A percentile compares a stretch with the other conserved stretches of the same genome.
Evolutionary conservation across 2,113 vertebrate species (phyloP).

Genomic region (Dasyornis broadbenti): DNA sequence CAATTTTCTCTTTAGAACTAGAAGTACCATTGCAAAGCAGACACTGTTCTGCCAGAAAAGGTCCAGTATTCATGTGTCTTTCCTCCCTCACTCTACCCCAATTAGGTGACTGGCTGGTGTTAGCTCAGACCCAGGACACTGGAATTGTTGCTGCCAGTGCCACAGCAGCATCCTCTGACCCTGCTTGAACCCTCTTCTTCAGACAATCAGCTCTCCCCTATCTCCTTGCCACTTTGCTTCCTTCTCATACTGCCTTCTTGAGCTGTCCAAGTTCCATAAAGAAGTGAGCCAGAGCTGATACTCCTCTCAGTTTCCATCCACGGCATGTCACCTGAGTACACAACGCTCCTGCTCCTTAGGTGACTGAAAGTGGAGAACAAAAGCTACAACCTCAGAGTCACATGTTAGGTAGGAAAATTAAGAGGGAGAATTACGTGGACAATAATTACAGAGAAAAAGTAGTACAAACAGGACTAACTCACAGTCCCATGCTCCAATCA

Average conservation of each 20-base stretch:
- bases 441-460: background rate
- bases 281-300: background rate
- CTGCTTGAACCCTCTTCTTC: background rate
- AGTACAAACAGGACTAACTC: background rate
- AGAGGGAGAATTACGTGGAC: background rate
- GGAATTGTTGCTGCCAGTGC: background rate
- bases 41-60: background rate
- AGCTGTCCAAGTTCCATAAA: background rate
- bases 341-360: background rate
- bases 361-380: background rate
- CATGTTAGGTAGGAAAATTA: background rate
- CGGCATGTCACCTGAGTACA: background rate
- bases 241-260: background rate
- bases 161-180: background rate
- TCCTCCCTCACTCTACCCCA: accelerated
- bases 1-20: background rate
- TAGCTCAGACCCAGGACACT: background rate
- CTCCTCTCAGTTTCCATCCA: background rate
- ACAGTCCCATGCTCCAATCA: background rate
- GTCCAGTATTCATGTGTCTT: background rate
- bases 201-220: background rate
- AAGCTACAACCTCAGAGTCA: background rate
- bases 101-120: background rate
- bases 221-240: background rate
- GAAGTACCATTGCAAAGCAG: background rate